Percentiles rank a stretch among this genome's conserved stretches.
Conservation (phyloP, 2,797 vertebrate genomes). For the Crocodylus rhombifer region DNA sequence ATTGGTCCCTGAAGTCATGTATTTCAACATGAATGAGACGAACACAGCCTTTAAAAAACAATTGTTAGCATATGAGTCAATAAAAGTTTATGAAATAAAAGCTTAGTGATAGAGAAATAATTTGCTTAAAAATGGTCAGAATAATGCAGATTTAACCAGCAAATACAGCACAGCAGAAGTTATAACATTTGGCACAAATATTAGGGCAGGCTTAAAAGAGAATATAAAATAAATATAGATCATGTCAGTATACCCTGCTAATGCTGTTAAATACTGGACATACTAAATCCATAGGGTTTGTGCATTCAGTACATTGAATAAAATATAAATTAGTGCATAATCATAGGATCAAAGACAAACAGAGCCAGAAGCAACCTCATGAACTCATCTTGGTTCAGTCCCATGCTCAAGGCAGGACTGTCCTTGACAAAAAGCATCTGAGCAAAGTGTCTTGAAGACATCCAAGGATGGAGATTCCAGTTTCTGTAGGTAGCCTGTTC, state of each 20-base stretch:
- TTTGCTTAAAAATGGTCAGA: slow-evolving; percentile 8
- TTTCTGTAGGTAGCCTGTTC: too few relatives aligned
- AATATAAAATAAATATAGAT: background rate
- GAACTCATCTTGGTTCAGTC: too few relatives aligned
- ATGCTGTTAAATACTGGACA: background rate
- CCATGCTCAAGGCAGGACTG: too few relatives aligned
- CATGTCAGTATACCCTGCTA: background rate
- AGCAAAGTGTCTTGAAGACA: too few relatives aligned
- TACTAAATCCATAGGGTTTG: background rate
- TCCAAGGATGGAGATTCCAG: too few relatives aligned
- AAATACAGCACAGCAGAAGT: slow-evolving; percentile 7
- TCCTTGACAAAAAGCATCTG: too few relatives aligned
- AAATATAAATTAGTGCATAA: background rate
- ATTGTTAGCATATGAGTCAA: slow-evolving; percentile 8
- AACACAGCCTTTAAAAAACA: slow-evolving; percentile 9
- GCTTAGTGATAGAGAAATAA: background rate
- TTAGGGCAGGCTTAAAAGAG: background rate
- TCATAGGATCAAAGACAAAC: background rate
- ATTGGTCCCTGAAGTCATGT: background rate
- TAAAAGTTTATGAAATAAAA: background rate
- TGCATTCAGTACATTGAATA: background rate
- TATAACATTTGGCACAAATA: slow-evolving; percentile 1
- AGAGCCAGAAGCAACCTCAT: too few relatives aligned
- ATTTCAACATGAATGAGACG: background rate
- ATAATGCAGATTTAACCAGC: background rate